Evolutionary conservation across 1,140 invertebrate genomes (phyloP).

Genomic region (Zaprionus ghesquierei): DNA sequence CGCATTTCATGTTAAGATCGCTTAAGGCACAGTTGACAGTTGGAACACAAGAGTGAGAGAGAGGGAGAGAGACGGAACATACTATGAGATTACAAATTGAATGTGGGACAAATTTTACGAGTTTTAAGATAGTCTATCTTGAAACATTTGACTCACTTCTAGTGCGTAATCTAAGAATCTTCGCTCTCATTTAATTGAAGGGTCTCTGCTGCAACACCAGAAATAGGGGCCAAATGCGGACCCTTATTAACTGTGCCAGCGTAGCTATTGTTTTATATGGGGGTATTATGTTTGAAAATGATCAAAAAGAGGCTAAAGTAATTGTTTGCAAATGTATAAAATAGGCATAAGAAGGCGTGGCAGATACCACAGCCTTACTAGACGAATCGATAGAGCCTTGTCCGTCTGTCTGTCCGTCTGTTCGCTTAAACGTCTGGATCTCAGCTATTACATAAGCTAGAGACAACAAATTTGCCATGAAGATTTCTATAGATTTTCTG

Average conservation of each 20-base stretch:
- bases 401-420: no score
- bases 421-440: no score
- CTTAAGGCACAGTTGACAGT: constrained; percentile 26
- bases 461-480: no score
- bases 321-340: no score
- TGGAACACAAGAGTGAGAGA: neutral
- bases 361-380: no score
- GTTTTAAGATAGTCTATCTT: constrained; percentile 4
- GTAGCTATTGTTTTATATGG: neutral
- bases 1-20: neutral
- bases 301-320: no score
- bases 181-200: neutral
- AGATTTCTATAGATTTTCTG: no score
- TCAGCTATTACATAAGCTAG: no score
- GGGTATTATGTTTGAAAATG: constrained; percentile 4
- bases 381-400: no score
- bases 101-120: constrained; percentile 34
- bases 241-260: neutral
- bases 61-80: neutral
- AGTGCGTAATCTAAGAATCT: neutral
- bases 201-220: neutral
- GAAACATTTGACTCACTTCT: constrained; percentile 21
- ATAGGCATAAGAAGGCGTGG: no score
- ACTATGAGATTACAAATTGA: constrained; percentile 14
- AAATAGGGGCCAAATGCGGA: neutral